Conservation (phyloP, 1,140 invertebrate species). For the Daktulosphaira vitifoliae region DNA sequence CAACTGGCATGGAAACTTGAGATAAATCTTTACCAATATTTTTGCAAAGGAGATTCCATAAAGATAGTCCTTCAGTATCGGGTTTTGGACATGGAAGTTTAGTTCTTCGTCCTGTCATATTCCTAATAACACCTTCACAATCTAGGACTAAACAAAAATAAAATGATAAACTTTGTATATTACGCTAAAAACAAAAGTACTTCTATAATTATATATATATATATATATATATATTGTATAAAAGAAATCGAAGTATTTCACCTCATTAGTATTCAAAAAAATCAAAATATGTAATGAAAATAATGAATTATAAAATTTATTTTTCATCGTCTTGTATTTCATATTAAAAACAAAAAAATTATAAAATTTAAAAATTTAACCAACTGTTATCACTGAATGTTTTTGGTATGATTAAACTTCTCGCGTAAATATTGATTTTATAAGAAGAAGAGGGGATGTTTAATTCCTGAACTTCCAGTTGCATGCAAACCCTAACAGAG, state of each 20-base stretch:
- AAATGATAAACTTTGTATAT: not conserved
- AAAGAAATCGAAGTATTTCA: too few relatives aligned
- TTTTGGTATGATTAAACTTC: not conserved
- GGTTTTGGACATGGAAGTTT: slow-evolving; percentile 62
- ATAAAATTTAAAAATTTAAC: too few relatives aligned
- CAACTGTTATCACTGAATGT: slow-evolving; percentile 12
- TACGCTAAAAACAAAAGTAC: too few relatives aligned
- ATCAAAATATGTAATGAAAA: too few relatives aligned
- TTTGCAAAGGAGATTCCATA: slow-evolving; percentile 73
- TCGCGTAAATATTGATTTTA: slow-evolving; percentile 22
- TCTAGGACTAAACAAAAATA: slow-evolving; percentile 5
- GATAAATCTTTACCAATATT: slow-evolving; percentile 82
- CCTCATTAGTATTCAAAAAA: too few relatives aligned
- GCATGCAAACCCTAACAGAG: slow-evolving; percentile 31
- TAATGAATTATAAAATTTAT: not conserved
- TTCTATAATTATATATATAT: too few relatives aligned
- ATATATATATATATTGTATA: too few relatives aligned
- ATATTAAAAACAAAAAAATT: slow-evolving; percentile 6
- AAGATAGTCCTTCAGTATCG: slow-evolving; percentile 60
- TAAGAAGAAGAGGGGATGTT: not conserved
- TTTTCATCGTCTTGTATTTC: not conserved
- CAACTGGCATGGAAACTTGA: slow-evolving; percentile 71
- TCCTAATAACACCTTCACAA: slow-evolving; percentile 35
- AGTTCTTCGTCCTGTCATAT: slow-evolving; percentile 57
- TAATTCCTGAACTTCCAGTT: slow-evolving; percentile 11